Percentiles rank a stretch among this genome's conserved stretches.
Conservation (phyloP, 2,797 vertebrate genomes). For the Coendou prehensilis region DNA sequence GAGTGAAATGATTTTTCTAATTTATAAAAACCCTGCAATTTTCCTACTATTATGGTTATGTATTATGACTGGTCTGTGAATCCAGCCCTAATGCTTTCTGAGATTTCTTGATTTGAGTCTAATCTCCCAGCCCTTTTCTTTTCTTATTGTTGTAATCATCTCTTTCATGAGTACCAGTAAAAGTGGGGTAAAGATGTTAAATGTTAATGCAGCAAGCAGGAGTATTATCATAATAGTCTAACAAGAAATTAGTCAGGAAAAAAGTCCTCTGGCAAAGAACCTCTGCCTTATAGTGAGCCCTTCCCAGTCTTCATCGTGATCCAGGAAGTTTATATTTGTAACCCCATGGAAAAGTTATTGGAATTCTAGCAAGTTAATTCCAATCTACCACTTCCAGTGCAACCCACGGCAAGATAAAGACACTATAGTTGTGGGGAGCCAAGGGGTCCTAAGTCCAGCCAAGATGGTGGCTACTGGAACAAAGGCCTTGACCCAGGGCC, state of each 20-base stretch:
- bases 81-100: constrained; percentile 17
- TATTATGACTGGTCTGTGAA: constrained; percentile 61
- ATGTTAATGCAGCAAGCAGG: constrained; percentile 80
- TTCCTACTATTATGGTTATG: constrained; percentile 11
- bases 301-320: no score
- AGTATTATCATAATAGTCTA: constrained; percentile 80
- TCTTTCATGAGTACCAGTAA: constrained; percentile 75
- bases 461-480: no score
- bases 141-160: constrained; percentile 75
- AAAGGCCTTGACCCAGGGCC: no score
- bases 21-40: constrained; percentile 4
- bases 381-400: no score
- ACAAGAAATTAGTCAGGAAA: constrained; percentile 85
- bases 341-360: no score
- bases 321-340: no score
- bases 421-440: no score
- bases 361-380: no score
- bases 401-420: no score
- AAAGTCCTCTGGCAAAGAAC: constrained; percentile 72
- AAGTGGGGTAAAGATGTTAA: constrained; percentile 82
- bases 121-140: constrained; percentile 60
- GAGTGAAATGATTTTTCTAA: constrained; percentile 52
- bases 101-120: constrained; percentile 60
- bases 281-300: not conserved
- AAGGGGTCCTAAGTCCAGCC: no score